Base-by-base conservation (phyloP, 2,888 invertebrate genomes). In the Mermis nigrescens region DNA sequence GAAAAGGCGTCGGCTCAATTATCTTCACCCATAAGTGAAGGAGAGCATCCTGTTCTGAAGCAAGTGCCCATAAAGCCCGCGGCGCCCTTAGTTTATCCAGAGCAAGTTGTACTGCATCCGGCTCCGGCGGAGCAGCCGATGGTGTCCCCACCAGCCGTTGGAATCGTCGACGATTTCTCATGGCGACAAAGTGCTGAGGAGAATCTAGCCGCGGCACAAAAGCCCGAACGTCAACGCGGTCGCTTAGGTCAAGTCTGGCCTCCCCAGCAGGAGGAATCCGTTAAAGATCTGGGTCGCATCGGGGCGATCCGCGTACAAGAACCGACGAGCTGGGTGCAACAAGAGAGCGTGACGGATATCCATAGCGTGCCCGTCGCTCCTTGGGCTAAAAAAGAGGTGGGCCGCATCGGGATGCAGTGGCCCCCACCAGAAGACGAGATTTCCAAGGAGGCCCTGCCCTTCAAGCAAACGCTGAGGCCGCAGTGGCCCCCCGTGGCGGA, bases 351-450 rank as follows among this genome's bases (percentile, higher is more conserved):
- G 19, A 48, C 19, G 19, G 24, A 12, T 7, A 4, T 24, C 4
- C 48, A 48, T 24, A 24, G 4, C 19, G 4, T 48, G 48, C 4
- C 7, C 19, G 24, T 24, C 7, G 48, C 48, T 48, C 48, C 48
- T n/a, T 48, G 48, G 48, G 12, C 48, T 12, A 12, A 24, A 4
- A 48, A 48, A 24, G 24, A 12, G 4, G 54, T 53, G 4, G 54
- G 54, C 4, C 7, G 31, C 7, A 28, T 29, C 54, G 54, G 31
- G 12, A 29, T 12, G 12, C 54, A 53, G 31, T 53, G 54, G 54
- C 54, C 54, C 15, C 54, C 54, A 12, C 29, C 27, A 4, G 54
- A 53, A 7, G 31, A 29, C 54, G 54, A 53, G 29, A 29, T 53
- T 31, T 28, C 12, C 31, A 27, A 31, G 31, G 54, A 7, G 12